phyloP scores from a whole-genome alignment of 1,140 invertebrate genomes.

The Helicoverpa zea region DNA sequence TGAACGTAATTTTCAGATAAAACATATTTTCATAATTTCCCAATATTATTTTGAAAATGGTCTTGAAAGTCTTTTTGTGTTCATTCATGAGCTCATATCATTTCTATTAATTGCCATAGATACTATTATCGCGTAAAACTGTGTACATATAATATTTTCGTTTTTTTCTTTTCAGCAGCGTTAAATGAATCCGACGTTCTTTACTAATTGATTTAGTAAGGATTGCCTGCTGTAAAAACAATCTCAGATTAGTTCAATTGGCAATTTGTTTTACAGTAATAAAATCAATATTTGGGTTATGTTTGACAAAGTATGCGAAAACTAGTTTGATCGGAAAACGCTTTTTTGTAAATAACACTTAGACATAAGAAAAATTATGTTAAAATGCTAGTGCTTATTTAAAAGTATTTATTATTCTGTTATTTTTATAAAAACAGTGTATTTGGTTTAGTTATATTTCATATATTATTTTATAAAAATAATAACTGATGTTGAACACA shows the following conservation, averaged over 20 bases:
- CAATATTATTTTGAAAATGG: too few species aligned
- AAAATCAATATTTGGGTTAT: background rate
- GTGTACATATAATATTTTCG: background rate
- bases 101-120: too few species aligned
- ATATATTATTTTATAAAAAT: background rate
- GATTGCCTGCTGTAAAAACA: background rate
- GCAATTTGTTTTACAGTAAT: too few species aligned
- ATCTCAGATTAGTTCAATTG: constrained; percentile 1
- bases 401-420: too few species aligned
- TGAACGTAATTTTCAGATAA: too few species aligned
- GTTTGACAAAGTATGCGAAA: background rate
- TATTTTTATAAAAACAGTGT: too few species aligned
- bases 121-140: background rate
- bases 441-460: too few species aligned
- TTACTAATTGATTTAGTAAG: constrained; percentile 55
- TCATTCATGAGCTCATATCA: too few species aligned
- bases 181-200: constrained; percentile 70
- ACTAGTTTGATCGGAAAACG: background rate
- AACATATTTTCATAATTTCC: too few species aligned
- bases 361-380: background rate
- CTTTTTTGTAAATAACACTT: constrained; percentile 6
- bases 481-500: constrained; percentile 25
- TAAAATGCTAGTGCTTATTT: background rate
- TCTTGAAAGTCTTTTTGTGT: too few species aligned
- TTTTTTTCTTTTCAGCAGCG: constrained; percentile 65